Base-by-base conservation (phyloP, 2,113 vertebrate genomes). In the Sceloporus undulatus region DNA sequence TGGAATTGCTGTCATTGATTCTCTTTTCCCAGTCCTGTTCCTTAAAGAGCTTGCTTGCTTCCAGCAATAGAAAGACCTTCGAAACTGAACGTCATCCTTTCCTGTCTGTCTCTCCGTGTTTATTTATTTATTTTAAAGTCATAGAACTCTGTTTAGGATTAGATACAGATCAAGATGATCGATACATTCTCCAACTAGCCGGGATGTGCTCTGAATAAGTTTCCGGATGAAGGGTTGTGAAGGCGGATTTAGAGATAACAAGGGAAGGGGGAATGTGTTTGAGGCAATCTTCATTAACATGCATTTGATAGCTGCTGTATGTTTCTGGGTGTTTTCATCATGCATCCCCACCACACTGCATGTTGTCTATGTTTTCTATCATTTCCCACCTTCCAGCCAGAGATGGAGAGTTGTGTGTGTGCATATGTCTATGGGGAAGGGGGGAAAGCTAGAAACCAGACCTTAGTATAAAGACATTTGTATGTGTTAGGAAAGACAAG, bases 111-210 rank as follows among this genome's bases (percentile, higher is more conserved):
- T 2, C 93, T 71, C 92, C 90, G 94, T 16, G 14, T 62, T 62
- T 18, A 62, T 62, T 16, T 62, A 62, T 62, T 62, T 62, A 16
- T 62, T 62, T 62, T 16, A 62, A 62, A 62, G 13, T 91, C 86
- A 1, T 2, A 0, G 79, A 0, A 0, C 92, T 87, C 86, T 1
- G 79, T 59, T 92, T 91, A 91, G 93, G 92, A 92, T 95, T 92
- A 94, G 93, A 82, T 73, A 40, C 87, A 89, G 93, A 94, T 94
- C 91, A 95, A 75, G 65, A n/a, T 23, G 94, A 93, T 90, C 56
- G 68, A 94, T 95, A 92, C 91, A 91, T 91, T 87, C 92, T 92
- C 79, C 10, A 66, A 13, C 7, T 48, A 77, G 65, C 84, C 87
- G 89, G 79, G 85, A 92, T 91, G 91, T 91, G 92, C 90, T 0